phyloP scores from a whole-genome alignment of 2,113 vertebrate species.

The Conger conger region DNA sequence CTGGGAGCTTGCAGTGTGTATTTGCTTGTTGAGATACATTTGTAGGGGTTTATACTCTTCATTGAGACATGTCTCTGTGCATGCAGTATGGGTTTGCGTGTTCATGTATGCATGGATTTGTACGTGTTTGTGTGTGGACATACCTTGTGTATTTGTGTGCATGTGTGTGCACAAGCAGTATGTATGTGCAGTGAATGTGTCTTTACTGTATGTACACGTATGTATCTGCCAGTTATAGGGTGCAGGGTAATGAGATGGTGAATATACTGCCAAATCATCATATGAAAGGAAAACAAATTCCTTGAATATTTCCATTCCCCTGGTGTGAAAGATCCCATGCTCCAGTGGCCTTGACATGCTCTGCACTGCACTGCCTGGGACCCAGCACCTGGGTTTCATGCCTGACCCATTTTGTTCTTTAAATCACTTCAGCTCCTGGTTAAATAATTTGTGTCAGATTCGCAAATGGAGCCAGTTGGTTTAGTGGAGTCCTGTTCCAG shows the following conservation, averaged over 20 bases:
- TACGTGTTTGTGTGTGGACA: neutral
- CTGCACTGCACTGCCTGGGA: too few species aligned
- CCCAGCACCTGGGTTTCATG: too few species aligned
- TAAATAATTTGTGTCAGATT: neutral
- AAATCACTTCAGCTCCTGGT: neutral
- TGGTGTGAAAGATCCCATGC: neutral
- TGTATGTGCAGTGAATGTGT: neutral
- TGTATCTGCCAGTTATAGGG: neutral
- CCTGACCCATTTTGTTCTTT: neutral
- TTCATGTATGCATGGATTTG: neutral
- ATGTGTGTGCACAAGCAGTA: neutral
- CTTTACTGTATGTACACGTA: neutral
- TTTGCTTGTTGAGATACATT: neutral
- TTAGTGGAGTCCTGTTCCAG: neutral
- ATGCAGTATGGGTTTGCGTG: neutral
- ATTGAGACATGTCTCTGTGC: neutral
- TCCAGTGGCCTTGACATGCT: too few species aligned
- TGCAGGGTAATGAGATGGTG: slow-evolving; percentile 25
- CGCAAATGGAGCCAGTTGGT: neutral
- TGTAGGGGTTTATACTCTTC: neutral
- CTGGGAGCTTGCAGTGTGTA: too few species aligned
- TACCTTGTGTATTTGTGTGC: neutral
- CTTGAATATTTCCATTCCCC: slow-evolving; percentile 44
- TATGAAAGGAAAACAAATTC: slow-evolving; percentile 56
- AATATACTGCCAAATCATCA: slow-evolving; percentile 47